Conservation (phyloP, 2,797 vertebrate species). For the Loris lydekkerianus region DNA sequence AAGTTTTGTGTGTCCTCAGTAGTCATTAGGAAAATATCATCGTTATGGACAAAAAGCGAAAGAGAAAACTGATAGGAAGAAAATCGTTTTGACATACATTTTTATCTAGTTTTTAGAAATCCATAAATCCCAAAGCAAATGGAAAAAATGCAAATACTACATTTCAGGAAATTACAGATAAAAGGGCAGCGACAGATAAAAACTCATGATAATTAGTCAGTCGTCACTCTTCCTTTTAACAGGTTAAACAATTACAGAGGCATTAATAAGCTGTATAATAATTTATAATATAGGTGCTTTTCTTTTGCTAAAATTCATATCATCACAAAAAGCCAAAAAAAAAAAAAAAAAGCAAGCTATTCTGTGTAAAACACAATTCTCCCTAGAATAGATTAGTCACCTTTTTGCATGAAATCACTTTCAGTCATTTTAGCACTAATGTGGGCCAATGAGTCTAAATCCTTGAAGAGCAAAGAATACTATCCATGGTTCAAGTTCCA, state of each 20-base stretch:
- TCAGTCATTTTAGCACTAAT: background rate
- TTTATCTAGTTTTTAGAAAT: constrained; percentile 24
- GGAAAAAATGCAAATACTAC: background rate
- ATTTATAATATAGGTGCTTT: background rate
- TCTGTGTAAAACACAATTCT: constrained; percentile 47
- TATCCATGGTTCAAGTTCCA: background rate
- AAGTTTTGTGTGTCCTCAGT: background rate
- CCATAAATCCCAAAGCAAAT: background rate
- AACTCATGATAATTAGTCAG: background rate
- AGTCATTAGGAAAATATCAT: background rate
- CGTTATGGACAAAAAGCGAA: background rate
- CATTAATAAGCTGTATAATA: background rate
- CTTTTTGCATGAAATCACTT: background rate
- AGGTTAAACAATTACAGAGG: background rate
- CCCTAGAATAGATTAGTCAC: background rate
- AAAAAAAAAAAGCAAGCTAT: background rate
- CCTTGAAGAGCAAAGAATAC: constrained; percentile 14
- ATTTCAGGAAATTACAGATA: background rate
- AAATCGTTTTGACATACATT: background rate
- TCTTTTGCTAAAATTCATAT: background rate
- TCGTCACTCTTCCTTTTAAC: background rate
- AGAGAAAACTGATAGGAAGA: background rate
- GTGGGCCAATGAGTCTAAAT: background rate
- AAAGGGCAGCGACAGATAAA: background rate
- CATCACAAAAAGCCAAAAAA: constrained; percentile 30